A percentile compares a stretch with the other conserved stretches of the same genome.
Evolutionary conservation across 2,797 vertebrate genomes (phyloP).

Genomic region (Sebastes variabilis): DNA sequence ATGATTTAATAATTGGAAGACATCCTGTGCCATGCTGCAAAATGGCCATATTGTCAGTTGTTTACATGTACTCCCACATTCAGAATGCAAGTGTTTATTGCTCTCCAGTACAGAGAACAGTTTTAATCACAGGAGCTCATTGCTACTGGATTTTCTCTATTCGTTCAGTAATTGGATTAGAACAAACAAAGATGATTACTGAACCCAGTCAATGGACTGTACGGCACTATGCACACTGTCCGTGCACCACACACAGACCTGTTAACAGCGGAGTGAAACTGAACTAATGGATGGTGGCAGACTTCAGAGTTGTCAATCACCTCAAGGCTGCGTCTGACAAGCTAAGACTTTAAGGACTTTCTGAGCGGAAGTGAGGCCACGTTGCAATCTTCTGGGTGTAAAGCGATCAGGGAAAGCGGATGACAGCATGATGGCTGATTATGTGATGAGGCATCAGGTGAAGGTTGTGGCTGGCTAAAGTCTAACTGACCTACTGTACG

Average conservation of each 20-base stretch:
- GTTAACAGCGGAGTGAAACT: not conserved
- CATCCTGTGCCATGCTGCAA: not conserved
- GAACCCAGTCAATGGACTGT: not conserved
- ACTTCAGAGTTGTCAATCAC: slow-evolving; percentile 33
- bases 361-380: slow-evolving; percentile 17
- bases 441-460: slow-evolving; percentile 22
- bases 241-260: not conserved
- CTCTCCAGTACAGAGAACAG: not conserved
- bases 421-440: slow-evolving; percentile 32
- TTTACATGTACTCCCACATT: not conserved
- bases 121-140: slow-evolving; percentile 29
- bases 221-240: not conserved
- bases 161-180: slow-evolving; percentile 40
- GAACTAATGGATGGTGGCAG: not conserved
- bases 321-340: slow-evolving; percentile 21
- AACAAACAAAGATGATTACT: slow-evolving; percentile 27
- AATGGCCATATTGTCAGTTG: not conserved
- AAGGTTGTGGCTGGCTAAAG: not conserved
- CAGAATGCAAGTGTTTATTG: not conserved
- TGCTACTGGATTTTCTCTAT: slow-evolving; percentile 16
- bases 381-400: slow-evolving; percentile 8
- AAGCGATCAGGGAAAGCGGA: slow-evolving; percentile 18
- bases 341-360: slow-evolving; percentile 34
- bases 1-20: slow-evolving; percentile 3
- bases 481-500: not conserved